Evolutionary conservation across 2,888 invertebrate genomes (phyloP).

Genomic region (Drosophila diplacantha): DNA sequence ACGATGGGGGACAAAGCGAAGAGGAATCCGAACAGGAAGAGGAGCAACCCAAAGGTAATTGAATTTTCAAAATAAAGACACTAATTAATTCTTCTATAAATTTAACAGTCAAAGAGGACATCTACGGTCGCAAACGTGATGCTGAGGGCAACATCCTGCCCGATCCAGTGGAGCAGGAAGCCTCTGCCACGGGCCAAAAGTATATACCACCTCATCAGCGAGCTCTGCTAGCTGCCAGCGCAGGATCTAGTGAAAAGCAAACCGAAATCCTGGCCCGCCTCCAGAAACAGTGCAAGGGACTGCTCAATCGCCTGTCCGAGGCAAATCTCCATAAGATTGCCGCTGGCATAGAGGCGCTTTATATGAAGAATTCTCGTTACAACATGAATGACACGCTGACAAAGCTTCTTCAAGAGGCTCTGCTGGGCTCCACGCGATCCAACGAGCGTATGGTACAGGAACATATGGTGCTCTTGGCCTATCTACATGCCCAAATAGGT

Average conservation of each 20-base stretch:
- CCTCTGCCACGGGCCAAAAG: constrained; percentile 78
- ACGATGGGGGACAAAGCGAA: constrained; percentile 16
- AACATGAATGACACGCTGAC: constrained; percentile 88
- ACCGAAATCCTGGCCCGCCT: constrained; percentile 82
- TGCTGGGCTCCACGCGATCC: constrained; percentile 81
- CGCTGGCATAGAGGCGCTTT: constrained; percentile 87
- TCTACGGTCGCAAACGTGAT: constrained; percentile 92
- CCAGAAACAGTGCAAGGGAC: constrained; percentile 89
- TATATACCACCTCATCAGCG: constrained; percentile 92
- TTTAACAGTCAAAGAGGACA: constrained; percentile 84
- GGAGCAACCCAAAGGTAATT: constrained; percentile 30
- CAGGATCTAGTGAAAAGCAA: constrained; percentile 77
- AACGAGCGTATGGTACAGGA: constrained; percentile 90
- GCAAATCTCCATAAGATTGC: constrained; percentile 91
- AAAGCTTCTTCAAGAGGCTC: constrained; percentile 84
- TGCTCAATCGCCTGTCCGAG: constrained; percentile 91
- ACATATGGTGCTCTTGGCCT: constrained; percentile 88
- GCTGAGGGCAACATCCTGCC: constrained; percentile 87
- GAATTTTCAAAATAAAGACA: neutral
- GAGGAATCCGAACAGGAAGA: constrained; percentile 14
- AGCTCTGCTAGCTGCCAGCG: constrained; percentile 78
- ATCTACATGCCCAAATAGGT: constrained; percentile 93
- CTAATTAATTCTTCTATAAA: neutral
- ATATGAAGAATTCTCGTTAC: constrained; percentile 87
- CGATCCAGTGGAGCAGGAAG: constrained; percentile 71